These are phyloP conservation scores for Sisor rabdophorus DNA, from an alignment of 2,113 vertebrate genomes.

Conservation along the genomic window DNA sequence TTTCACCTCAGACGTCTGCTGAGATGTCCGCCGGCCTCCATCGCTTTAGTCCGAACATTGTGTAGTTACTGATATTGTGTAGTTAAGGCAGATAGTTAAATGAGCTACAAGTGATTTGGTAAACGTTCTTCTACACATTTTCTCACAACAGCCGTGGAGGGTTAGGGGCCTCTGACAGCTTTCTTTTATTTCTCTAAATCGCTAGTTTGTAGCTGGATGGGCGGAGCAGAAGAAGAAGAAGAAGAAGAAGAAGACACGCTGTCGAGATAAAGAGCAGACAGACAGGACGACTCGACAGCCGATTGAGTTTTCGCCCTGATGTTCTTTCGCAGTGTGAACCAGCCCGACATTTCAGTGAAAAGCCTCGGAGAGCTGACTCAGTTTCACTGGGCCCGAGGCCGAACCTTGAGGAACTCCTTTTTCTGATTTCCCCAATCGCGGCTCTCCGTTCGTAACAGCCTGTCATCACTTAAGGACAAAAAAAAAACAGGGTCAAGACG, in stretches of 20 bases:
- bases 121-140: no score
- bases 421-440: slow-evolving; percentile 4
- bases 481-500: neutral
- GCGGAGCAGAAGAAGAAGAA: no score
- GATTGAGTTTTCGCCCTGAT: neutral
- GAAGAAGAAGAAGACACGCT: no score
- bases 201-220: neutral
- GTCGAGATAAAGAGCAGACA: neutral
- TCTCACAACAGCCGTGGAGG: no score
- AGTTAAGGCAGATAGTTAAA: no score
- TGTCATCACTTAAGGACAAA: slow-evolving; percentile 21
- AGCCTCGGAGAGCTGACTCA: slow-evolving; percentile 6
- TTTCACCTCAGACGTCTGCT: no score
- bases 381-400: slow-evolving; percentile 9
- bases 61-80: no score
- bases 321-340: neutral
- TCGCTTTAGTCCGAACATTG: no score
- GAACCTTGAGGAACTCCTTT: slow-evolving; percentile 8
- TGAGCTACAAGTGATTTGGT: no score
- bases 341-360: neutral
- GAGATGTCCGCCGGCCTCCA: no score
- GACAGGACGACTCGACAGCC: neutral
- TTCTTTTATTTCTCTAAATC: no score
- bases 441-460: neutral
- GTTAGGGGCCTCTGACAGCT: no score